Percentiles rank a stretch among this genome's conserved stretches.
Evolutionary conservation across 1,140 invertebrate genomes (phyloP).

Genomic region (Oncopeltus fasciatus): DNA sequence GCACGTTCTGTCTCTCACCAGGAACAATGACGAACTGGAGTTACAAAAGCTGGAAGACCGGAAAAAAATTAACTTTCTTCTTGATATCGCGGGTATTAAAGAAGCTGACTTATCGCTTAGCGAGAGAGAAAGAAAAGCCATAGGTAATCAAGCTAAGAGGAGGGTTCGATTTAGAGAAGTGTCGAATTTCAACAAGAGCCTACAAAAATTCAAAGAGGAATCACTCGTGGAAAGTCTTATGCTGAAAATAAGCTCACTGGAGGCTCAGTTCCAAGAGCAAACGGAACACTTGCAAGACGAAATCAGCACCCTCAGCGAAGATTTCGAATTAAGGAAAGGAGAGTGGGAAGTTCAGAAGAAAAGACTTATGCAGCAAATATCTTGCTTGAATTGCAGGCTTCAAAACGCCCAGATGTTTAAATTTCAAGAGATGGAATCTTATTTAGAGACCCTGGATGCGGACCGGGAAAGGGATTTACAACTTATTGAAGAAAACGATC

Average conservation of each 20-base stretch:
- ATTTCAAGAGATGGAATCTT: conserved; percentile 6
- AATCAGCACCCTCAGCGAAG: conserved; percentile 10
- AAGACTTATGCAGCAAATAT: conserved; percentile 8
- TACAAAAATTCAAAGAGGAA: conserved; percentile 6
- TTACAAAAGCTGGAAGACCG: conserved; percentile 5
- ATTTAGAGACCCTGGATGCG: conserved; percentile 6
- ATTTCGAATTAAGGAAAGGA: conserved; percentile 8
- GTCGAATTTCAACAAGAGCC: conserved; percentile 6
- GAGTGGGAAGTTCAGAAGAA: conserved; percentile 14
- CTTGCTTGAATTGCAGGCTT: conserved; percentile 13
- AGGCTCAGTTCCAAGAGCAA: conserved; percentile 16
- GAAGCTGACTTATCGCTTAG: not conserved
- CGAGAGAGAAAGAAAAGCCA: not conserved
- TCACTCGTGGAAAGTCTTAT: not conserved
- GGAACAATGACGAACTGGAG: conserved; percentile 19
- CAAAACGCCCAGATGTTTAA: conserved; percentile 4
- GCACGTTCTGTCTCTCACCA: conserved; percentile 14
- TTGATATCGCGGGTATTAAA: conserved; percentile 11
- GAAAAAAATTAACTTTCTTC: conserved; percentile 12
- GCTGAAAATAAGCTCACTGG: conserved; percentile 5
- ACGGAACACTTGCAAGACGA: conserved; percentile 14
- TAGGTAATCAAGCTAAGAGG: not conserved
- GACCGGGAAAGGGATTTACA: conserved; percentile 9
- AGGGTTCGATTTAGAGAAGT: conserved; percentile 5
- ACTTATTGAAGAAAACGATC: conserved; percentile 16